These are phyloP conservation scores for Acipenser transmontanus DNA, from an alignment of 2,797 vertebrate species.

Conservation along the genomic window DNA sequence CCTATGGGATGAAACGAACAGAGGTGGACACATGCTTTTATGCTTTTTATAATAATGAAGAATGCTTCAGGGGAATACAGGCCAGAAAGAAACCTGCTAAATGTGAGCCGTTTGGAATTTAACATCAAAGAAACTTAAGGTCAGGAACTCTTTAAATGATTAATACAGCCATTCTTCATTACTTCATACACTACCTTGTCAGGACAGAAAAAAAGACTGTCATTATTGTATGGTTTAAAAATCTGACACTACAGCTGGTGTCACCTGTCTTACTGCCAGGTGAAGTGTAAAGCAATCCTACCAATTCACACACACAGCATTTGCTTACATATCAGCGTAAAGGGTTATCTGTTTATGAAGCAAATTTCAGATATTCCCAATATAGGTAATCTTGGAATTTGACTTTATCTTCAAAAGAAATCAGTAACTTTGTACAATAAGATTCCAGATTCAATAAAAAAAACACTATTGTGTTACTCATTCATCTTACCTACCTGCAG, in stretches of 20 bases:
- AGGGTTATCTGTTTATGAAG: background rate
- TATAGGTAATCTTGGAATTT: too few relatives aligned
- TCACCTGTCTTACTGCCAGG: slow-evolving; percentile 44
- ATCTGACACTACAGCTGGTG: slow-evolving; percentile 34
- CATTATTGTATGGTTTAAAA: slow-evolving; percentile 33
- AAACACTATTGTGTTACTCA: too few relatives aligned
- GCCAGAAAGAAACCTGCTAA: slow-evolving; percentile 14
- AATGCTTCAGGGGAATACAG: slow-evolving; percentile 22
- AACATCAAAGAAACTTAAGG: slow-evolving; percentile 26
- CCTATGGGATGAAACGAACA: background rate
- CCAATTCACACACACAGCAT: slow-evolving; percentile 26
- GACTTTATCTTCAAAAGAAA: too few relatives aligned
- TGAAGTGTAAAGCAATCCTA: slow-evolving; percentile 40
- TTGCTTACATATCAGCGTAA: slow-evolving; percentile 31
- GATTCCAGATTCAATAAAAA: too few relatives aligned
- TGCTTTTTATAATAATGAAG: slow-evolving; percentile 10
- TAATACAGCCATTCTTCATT: slow-evolving; percentile 36
- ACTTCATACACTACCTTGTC: slow-evolving; percentile 17
- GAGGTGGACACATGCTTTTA: slow-evolving; percentile 13
- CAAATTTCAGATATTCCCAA: background rate
- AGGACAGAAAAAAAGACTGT: slow-evolving; percentile 6
- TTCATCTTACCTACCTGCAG: too few relatives aligned
- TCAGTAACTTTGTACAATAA: too few relatives aligned
- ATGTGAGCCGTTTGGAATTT: slow-evolving; percentile 21
- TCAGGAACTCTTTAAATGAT: slow-evolving; percentile 33